Conservation (phyloP, 2,888 invertebrate species). For the Torymus tubicola region DNA sequence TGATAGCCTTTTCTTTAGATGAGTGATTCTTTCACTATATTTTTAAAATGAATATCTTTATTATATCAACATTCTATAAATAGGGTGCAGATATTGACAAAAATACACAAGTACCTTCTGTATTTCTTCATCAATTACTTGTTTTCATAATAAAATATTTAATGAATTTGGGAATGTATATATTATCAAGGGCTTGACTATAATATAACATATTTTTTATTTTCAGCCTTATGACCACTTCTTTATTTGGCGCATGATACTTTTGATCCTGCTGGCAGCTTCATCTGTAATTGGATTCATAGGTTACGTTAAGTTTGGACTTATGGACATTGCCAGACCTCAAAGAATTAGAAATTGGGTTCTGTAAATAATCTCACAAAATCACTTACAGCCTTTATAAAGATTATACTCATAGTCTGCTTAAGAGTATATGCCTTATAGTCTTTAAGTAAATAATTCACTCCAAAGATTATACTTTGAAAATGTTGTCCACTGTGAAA, state of each 20-base stretch:
- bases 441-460: conserved; percentile 58
- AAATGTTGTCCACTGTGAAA: conserved; percentile 70
- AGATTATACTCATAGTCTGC: not conserved
- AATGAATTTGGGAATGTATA: not conserved
- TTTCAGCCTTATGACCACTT: conserved; percentile 79
- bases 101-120: too few species aligned
- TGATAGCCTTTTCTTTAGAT: too few species aligned
- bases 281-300: conserved; percentile 76
- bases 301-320: conserved; percentile 77
- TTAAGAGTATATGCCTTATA: conserved; percentile 40
- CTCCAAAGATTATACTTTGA: conserved; percentile 57
- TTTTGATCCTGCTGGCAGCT: conserved; percentile 75
- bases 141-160: not conserved
- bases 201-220: conserved; percentile 52
- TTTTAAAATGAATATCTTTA: too few species aligned
- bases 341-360: conserved; percentile 76
- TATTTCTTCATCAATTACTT: too few species aligned
- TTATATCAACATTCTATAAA: too few species aligned
- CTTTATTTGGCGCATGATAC: conserved; percentile 77
- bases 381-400: conserved; percentile 14
- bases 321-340: conserved; percentile 77
- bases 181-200: too few species aligned
- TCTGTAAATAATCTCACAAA: conserved; percentile 64
- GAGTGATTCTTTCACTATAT: too few species aligned
- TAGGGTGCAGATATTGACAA: too few species aligned